Evolutionary conservation across 2,113 vertebrate species (phyloP).

Genomic region (Chionodraco myersi): DNA sequence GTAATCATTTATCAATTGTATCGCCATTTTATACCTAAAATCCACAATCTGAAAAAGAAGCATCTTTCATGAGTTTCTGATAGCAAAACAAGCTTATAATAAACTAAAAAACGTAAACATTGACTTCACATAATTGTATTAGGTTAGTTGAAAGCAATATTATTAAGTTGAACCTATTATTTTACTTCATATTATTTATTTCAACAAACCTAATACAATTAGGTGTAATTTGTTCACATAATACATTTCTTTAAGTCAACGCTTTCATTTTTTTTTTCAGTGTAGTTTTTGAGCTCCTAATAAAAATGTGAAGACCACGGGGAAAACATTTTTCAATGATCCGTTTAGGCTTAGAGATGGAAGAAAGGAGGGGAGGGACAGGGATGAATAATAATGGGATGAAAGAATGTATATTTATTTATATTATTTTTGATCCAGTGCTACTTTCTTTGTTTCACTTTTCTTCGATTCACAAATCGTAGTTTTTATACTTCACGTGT

Average conservation of each 20-base stretch:
- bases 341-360: not conserved
- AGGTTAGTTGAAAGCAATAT: too few relatives aligned
- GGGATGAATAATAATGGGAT: not conserved
- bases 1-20: not conserved
- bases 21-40: constrained; percentile 6
- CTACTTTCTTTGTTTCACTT: not conserved
- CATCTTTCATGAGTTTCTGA: constrained; percentile 3
- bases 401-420: not conserved
- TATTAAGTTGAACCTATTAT: too few relatives aligned
- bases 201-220: too few relatives aligned
- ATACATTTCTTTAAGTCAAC: too few relatives aligned
- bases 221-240: too few relatives aligned
- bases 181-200: too few relatives aligned
- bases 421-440: not conserved
- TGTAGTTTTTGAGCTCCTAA: not conserved
- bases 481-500: not conserved
- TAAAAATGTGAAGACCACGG: not conserved
- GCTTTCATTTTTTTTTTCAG: too few relatives aligned
- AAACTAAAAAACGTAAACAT: too few relatives aligned
- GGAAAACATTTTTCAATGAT: not conserved
- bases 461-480: too few relatives aligned
- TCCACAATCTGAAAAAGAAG: not conserved
- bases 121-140: too few relatives aligned
- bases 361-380: not conserved
- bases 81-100: not conserved